These are phyloP conservation scores for Caretta caretta DNA, from an alignment of 2,113 vertebrate genomes.

Conservation along the genomic window DNA sequence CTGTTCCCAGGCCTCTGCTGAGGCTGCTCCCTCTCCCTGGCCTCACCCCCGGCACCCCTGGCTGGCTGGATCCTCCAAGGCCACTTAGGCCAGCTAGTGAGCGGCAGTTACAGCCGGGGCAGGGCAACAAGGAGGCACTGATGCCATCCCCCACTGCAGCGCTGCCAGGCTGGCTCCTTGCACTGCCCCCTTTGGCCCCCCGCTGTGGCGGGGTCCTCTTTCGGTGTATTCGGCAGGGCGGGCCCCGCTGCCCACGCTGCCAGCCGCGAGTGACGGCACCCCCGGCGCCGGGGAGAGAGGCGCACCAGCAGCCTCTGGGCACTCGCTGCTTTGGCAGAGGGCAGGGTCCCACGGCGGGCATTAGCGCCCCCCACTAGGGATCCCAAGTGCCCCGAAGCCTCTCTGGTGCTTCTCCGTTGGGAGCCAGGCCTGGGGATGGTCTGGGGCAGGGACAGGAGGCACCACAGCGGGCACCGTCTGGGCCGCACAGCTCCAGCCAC, in stretches of 20 bases:
- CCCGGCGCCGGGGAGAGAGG: not conserved
- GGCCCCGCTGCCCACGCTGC: no score
- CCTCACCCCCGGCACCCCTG: no score
- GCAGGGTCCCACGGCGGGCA: no score
- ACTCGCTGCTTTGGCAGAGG: no score
- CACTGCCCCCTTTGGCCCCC: no score
- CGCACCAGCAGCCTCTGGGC: no score
- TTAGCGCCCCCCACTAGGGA: no score
- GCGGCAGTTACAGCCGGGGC: not conserved
- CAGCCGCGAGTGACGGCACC: not conserved
- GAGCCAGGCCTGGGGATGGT: not conserved
- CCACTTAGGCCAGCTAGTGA: no score
- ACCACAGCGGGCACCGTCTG: not conserved
- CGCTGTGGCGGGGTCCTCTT: not conserved
- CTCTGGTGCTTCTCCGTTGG: not conserved
- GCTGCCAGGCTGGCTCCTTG: not conserved
- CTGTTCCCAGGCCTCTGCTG: no score
- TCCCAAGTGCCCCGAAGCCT: not conserved
- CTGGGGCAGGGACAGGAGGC: not conserved
- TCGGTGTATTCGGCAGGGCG: not conserved
- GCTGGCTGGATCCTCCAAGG: no score
- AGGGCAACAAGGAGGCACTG: not conserved
- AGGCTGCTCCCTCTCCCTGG: no score
- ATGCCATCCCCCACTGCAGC: not conserved
- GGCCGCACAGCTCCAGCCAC: conserved; percentile 47